Percentiles rank a stretch among this genome's conserved stretches.
Conservation (phyloP, 2,888 invertebrate genomes). For the Hirtodrosophila histrioides region DNA sequence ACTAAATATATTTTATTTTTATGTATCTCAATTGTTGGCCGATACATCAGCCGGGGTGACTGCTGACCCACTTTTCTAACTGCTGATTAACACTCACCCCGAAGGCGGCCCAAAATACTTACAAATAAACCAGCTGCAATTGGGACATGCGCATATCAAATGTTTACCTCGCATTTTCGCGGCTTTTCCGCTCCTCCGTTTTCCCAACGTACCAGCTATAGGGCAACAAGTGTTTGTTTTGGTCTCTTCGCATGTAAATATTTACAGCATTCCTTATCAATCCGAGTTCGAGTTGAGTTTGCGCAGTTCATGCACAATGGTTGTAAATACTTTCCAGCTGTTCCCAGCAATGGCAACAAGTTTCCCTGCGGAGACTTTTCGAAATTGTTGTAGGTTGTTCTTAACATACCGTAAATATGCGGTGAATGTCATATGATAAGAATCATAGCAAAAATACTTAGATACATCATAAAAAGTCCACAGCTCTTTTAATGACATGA, state of each 20-base stretch:
- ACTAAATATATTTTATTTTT: background rate
- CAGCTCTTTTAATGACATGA: too few relatives aligned
- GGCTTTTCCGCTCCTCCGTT: slow-evolving; percentile 29
- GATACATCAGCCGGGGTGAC: slow-evolving; percentile 25
- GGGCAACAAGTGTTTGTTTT: slow-evolving; percentile 77
- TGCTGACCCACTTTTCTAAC: slow-evolving; percentile 64
- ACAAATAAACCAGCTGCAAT: slow-evolving; percentile 56
- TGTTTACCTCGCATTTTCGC: slow-evolving; percentile 57
- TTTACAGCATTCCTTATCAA: slow-evolving; percentile 46
- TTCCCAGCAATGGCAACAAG: slow-evolving; percentile 50
- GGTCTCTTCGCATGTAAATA: slow-evolving; percentile 58
- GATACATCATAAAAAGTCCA: too few relatives aligned
- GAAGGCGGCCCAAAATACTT: slow-evolving; percentile 9
- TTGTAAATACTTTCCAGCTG: slow-evolving; percentile 64
- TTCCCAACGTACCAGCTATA: background rate
- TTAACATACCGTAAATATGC: slow-evolving; percentile 26
- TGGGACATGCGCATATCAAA: slow-evolving; percentile 65
- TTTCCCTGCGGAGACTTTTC: slow-evolving; percentile 26
- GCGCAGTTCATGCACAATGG: slow-evolving; percentile 57
- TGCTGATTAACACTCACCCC: slow-evolving; percentile 53
- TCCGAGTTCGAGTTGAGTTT: slow-evolving; percentile 50
- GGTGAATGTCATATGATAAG: background rate
- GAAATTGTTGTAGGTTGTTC: slow-evolving; percentile 6
- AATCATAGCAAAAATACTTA: background rate
- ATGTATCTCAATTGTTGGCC: slow-evolving; percentile 12